Conservation (phyloP, 2,797 vertebrate species). For the Cichlasoma orientale region DNA sequence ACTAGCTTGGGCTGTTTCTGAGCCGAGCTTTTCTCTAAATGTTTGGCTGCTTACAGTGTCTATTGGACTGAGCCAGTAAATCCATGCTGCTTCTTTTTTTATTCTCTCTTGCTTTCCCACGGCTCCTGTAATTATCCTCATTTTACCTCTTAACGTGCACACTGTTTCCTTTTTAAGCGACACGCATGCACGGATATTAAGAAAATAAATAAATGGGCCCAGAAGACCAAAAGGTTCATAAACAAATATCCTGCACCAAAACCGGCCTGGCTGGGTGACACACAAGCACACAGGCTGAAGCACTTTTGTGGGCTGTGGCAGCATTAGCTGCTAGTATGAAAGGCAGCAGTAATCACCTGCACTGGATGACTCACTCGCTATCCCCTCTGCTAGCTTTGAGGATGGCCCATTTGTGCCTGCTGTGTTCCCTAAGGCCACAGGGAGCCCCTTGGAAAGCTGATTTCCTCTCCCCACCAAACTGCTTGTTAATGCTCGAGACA, state of each 20-base stretch:
- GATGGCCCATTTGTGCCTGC: slow-evolving; percentile 52
- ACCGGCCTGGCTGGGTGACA: not conserved
- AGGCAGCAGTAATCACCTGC: slow-evolving; percentile 55
- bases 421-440: slow-evolving; percentile 54
- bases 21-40: slow-evolving; percentile 35
- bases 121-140: slow-evolving; percentile 25
- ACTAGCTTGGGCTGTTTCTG: slow-evolving; percentile 19
- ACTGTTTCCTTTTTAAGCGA: slow-evolving; percentile 14
- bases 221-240: not conserved
- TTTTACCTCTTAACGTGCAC: slow-evolving; percentile 16
- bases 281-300: not conserved
- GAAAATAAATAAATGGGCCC: not conserved
- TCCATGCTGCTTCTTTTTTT: slow-evolving; percentile 34
- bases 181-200: not conserved
- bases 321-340: slow-evolving; percentile 50
- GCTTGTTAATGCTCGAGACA: slow-evolving; percentile 25
- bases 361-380: slow-evolving; percentile 63
- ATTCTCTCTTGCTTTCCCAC: slow-evolving; percentile 19
- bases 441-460: slow-evolving; percentile 60
- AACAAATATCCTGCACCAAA: not conserved
- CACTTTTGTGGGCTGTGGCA: slow-evolving; percentile 37
- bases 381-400: slow-evolving; percentile 29
- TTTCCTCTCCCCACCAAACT: slow-evolving; percentile 15
- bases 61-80: not conserved
- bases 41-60: slow-evolving; percentile 19